These are phyloP conservation scores for Chunga burmeisteri DNA, from an alignment of 2,113 vertebrate species.

Conservation along the genomic window DNA sequence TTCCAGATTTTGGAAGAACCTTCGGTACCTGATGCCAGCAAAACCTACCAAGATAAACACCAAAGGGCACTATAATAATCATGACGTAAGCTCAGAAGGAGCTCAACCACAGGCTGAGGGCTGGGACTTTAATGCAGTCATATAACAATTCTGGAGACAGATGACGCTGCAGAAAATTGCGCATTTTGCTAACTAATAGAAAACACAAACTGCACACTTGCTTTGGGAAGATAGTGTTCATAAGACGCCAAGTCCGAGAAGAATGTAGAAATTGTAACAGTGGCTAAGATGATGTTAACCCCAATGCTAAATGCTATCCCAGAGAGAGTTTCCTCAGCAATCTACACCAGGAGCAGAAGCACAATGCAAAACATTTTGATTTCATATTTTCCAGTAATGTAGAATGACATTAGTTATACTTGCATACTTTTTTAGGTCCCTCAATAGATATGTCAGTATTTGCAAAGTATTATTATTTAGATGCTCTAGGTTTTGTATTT, in stretches of 20 bases:
- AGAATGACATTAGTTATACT: not conserved
- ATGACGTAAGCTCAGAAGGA: not conserved
- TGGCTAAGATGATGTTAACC: not conserved
- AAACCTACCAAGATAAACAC: slow-evolving; percentile 38
- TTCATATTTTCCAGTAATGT: not conserved
- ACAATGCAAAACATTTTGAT: not conserved
- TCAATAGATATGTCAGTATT: not conserved
- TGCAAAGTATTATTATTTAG: not conserved
- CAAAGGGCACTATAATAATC: not conserved
- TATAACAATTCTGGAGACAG: not conserved
- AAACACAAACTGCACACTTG: not conserved
- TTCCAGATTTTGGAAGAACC: slow-evolving; percentile 88
- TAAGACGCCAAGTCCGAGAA: not conserved
- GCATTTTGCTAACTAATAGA: not conserved
- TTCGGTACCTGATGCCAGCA: slow-evolving; percentile 85
- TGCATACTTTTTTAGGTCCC: not conserved
- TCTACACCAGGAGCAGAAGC: not conserved
- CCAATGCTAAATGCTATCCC: not conserved
- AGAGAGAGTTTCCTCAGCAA: not conserved
- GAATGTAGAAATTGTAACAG: not conserved
- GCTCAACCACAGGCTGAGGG: not conserved
- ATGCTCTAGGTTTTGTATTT: not conserved
- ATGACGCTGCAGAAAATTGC: not conserved
- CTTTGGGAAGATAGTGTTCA: not conserved
- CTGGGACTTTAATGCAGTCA: not conserved